phyloP scores from a whole-genome alignment of 2,113 vertebrate species.

The Leptosomus discolor region DNA sequence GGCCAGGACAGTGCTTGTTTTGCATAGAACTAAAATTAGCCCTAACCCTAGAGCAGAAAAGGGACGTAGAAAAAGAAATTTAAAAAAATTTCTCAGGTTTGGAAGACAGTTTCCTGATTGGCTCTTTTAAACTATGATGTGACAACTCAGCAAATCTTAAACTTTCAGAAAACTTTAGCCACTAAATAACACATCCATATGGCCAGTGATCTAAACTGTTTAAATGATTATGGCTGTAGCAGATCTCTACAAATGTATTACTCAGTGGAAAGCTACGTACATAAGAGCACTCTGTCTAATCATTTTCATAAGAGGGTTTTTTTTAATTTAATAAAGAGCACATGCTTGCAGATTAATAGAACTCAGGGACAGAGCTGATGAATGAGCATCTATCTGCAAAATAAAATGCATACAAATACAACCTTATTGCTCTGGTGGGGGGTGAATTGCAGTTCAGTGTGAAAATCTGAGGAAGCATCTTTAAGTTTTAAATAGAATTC shows the following conservation, averaged over 20 bases:
- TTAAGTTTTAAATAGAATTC: background rate
- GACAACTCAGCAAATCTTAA: background rate
- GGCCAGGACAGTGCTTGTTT: background rate
- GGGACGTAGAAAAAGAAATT: background rate
- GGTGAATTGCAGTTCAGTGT: background rate
- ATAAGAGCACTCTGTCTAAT: background rate
- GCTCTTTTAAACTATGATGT: background rate
- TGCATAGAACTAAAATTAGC: background rate
- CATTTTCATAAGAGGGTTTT: background rate
- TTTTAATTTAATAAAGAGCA: background rate
- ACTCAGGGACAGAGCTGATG: background rate
- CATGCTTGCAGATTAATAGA: background rate
- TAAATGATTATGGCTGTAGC: background rate
- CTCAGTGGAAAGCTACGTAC: background rate
- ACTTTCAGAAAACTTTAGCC: background rate
- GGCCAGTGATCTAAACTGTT: background rate
- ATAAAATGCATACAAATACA: background rate
- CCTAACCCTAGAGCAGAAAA: background rate
- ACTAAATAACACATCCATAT: background rate
- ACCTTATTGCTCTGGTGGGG: background rate
- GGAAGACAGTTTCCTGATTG: background rate
- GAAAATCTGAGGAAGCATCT: background rate
- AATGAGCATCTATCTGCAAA: background rate
- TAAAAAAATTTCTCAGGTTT: background rate
- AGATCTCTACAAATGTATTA: background rate